Evolutionary conservation across 2,797 vertebrate genomes (phyloP).

Genomic region (Balearica regulorum): DNA sequence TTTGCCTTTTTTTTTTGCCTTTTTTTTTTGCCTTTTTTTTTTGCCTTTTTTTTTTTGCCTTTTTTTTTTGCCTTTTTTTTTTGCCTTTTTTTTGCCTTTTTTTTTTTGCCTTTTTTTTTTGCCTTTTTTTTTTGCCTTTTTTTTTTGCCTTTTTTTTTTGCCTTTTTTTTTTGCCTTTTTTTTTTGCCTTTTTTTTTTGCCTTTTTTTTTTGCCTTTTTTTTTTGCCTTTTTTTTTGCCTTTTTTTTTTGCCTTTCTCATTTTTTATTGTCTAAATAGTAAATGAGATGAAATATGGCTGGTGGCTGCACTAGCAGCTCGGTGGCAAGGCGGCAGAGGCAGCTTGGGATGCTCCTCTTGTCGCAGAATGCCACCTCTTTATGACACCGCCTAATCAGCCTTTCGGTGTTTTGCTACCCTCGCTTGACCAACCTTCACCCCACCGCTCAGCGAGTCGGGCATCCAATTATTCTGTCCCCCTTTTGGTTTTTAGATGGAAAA

Average conservation of each 20-base stretch:
- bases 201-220: no score
- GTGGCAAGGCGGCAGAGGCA: background rate
- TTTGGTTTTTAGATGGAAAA: background rate
- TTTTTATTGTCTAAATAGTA: background rate
- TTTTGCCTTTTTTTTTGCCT: background rate
- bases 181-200: background rate
- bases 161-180: background rate
- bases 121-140: background rate
- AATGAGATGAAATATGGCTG: background rate
- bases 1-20: background rate
- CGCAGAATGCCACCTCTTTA: background rate
- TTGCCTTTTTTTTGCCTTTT: background rate
- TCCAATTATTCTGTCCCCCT: background rate
- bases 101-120: background rate
- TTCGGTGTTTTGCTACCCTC: background rate
- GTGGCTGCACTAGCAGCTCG: background rate
- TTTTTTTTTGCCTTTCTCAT: background rate
- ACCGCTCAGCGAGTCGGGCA: rapidly evolving
- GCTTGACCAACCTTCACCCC: background rate
- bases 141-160: background rate
- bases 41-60: no score
- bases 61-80: background rate
- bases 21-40: background rate
- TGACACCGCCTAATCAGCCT: background rate
- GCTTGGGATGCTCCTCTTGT: background rate